phyloP scores from a whole-genome alignment of 2,888 invertebrate genomes.

The Thymelicus acteon region DNA sequence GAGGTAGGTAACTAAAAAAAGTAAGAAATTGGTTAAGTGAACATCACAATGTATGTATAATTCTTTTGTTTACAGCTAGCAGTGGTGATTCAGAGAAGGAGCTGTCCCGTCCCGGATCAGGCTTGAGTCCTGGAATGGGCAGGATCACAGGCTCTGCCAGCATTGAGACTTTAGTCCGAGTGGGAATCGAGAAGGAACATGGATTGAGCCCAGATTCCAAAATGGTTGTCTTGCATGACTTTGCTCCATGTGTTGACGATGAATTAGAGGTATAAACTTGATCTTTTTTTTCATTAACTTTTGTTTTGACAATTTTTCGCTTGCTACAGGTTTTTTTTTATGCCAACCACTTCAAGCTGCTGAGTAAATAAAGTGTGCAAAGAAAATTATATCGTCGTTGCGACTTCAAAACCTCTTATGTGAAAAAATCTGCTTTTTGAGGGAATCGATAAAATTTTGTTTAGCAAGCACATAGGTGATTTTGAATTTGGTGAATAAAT shows the following conservation, averaged over 20 bases:
- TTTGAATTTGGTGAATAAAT: too few species aligned
- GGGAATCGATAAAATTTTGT: too few species aligned
- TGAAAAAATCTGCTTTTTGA: too few species aligned
- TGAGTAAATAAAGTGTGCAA: too few species aligned
- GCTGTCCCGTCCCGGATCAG: constrained; percentile 84
- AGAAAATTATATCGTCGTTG: too few species aligned
- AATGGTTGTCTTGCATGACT: constrained; percentile 97
- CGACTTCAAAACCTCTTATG: too few species aligned
- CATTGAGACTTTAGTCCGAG: constrained; percentile 94
- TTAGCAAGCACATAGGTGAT: too few species aligned
- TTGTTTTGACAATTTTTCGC: neutral
- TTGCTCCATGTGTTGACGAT: constrained; percentile 97
- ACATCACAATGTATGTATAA: neutral
- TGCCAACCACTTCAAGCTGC: too few species aligned
- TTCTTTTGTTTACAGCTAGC: constrained; percentile 79
- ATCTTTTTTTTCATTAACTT: neutral
- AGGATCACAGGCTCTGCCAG: constrained; percentile 97
- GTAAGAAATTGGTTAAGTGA: too few species aligned
- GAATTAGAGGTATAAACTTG: constrained; percentile 89
- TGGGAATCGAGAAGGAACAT: constrained; percentile 96
- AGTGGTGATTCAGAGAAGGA: constrained; percentile 92
- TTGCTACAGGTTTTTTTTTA: neutral
- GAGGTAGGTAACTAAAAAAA: too few species aligned
- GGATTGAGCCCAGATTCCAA: constrained; percentile 96
- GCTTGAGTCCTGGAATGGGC: constrained; percentile 92